A percentile compares a stretch with the other conserved stretches of the same genome.
Evolutionary conservation across 2,113 vertebrate species (phyloP).

Genomic region (Tamias sibiricus): DNA sequence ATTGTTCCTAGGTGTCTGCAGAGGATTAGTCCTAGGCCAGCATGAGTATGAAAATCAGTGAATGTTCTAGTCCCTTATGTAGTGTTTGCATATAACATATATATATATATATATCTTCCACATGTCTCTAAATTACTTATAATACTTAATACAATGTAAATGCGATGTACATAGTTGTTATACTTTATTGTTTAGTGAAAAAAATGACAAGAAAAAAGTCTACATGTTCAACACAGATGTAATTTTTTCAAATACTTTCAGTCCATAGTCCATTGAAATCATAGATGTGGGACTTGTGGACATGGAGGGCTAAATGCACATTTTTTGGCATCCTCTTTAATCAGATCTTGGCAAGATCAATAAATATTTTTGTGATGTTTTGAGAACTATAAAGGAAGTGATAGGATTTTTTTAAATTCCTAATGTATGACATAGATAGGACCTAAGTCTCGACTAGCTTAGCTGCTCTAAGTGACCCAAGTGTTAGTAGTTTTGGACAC

Average conservation of each 20-base stretch:
- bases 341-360: background rate
- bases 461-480: background rate
- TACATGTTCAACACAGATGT: background rate
- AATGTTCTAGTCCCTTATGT: background rate
- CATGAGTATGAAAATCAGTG: background rate
- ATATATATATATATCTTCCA: too few species aligned
- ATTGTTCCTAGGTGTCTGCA: background rate
- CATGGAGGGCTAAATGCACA: too few species aligned
- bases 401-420: background rate
- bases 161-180: background rate
- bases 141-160: background rate
- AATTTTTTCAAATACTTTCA: background rate
- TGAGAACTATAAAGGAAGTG: conserved; percentile 51
- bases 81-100: background rate
- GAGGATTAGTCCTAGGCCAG: background rate
- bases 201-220: background rate
- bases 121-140: background rate
- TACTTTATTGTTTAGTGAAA: background rate
- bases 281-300: background rate
- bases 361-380: conserved; percentile 23
- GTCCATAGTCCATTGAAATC: background rate
- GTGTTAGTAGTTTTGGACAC: background rate
- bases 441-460: background rate
- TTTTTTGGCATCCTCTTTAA: background rate
- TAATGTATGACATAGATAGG: background rate